phyloP scores from a whole-genome alignment of 2,888 invertebrate genomes.

The Xanthia icteritia region DNA sequence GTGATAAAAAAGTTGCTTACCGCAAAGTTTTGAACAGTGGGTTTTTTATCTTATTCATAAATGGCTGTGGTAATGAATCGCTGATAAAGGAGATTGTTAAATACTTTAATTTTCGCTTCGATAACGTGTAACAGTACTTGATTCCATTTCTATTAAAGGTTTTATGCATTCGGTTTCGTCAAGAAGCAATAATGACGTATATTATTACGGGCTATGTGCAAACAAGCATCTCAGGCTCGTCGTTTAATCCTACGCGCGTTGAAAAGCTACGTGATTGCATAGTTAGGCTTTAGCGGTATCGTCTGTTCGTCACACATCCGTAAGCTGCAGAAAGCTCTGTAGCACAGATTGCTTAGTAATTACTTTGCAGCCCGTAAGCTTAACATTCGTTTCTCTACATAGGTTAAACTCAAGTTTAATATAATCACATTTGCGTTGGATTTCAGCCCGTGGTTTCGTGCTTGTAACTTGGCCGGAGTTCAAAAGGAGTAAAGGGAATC shows the following conservation, averaged over 20 bases:
- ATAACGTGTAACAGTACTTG: slow-evolving; percentile 15
- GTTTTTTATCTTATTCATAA: slow-evolving; percentile 9
- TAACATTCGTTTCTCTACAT: slow-evolving; percentile 4
- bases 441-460: slow-evolving; percentile 40
- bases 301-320: slow-evolving; percentile 33
- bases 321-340: slow-evolving; percentile 37
- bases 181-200: slow-evolving; percentile 15
- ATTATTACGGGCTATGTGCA: slow-evolving; percentile 3
- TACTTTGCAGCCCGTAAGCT: slow-evolving; percentile 10
- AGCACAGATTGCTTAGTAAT: slow-evolving; percentile 36
- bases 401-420: slow-evolving; percentile 28
- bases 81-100: slow-evolving; percentile 23
- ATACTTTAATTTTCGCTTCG: background rate
- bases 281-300: slow-evolving; percentile 19
- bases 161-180: too few species aligned
- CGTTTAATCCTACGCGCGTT: slow-evolving; percentile 30
- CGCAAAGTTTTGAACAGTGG: slow-evolving; percentile 18
- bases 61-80: slow-evolving; percentile 19
- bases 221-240: slow-evolving; percentile 10
- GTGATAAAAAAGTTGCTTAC: slow-evolving; percentile 31
- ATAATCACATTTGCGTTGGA: slow-evolving; percentile 44
- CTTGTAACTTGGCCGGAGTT: slow-evolving; percentile 53
- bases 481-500: slow-evolving; percentile 43
- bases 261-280: slow-evolving; percentile 43
- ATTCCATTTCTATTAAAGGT: too few species aligned